Evolutionary conservation across 2,888 invertebrate genomes (phyloP), one percentile per base, ranked within the genome.

Genomic region (Scaptomyza polygonia): DNA sequence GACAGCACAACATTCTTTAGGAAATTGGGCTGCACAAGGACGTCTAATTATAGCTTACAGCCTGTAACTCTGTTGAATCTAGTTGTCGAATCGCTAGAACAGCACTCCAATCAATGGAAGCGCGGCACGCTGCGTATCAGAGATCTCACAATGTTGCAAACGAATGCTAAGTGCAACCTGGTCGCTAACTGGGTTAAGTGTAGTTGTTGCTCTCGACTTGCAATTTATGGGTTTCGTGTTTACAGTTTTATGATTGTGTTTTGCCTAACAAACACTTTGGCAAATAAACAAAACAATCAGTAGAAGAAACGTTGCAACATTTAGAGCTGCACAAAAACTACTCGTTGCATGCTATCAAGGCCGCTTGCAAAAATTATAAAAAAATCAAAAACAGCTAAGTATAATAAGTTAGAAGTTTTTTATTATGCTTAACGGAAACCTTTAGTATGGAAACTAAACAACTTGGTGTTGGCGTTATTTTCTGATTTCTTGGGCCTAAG

Each of bases 221-320:
- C 73, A 73, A 73, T 74, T 74, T 74, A 78, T 78, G 73, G 62
- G 43, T 49, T 58, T 67, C 78, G 79, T 78, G 73, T 59, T 74
- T 73, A 59, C 79, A 78, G 68, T 74, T 72, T 74, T 78, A 78
- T 78, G 73, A 78, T 78, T 74, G 44, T 78, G 74, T 63, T 73
- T 48, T 67, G 52, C 43, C 79, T 40, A 63, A 49, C 67, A 72
- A 72, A 63, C 57, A 72, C 59, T 63, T 59, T 64, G 55, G 40
- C 83, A 72, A 85, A 71, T 73, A 81, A 78, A 74, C 73, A 74
- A 78, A 74, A 77, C 72, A 72, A 72, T 72, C 84, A 88, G 80
- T 79, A 85, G 71, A 82, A 71, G 83, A 87, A 80, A 87, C 61
- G 76, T 79, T 79, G 88, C 87, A 85, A 87, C 85, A 85, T 80